These are phyloP conservation scores for Coptodon bakossiorum DNA, from an alignment of 2,113 vertebrate genomes.

Conservation along the genomic window DNA sequence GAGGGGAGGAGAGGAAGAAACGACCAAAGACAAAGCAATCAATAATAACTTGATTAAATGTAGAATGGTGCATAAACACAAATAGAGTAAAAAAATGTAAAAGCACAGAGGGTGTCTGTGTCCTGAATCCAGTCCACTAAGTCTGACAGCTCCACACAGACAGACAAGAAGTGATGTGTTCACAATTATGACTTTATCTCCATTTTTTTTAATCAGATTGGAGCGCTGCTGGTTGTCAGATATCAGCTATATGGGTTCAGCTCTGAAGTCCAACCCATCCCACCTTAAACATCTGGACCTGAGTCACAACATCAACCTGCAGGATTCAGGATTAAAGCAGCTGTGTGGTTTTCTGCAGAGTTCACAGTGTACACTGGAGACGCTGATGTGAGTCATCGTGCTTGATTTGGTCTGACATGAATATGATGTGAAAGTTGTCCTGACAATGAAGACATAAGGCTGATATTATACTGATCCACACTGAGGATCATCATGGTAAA, in stretches of 20 bases:
- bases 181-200: fast-evolving
- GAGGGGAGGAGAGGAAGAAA: neutral
- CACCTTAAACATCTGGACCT: neutral
- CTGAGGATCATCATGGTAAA: neutral
- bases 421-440: neutral
- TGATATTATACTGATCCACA: neutral
- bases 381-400: neutral
- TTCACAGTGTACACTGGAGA: neutral
- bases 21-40: neutral
- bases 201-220: neutral
- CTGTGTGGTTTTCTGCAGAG: neutral
- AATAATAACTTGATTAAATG: neutral
- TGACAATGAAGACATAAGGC: neutral
- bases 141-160: neutral
- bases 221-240: neutral
- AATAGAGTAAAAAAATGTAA: fast-evolving
- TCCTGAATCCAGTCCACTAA: neutral
- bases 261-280: neutral
- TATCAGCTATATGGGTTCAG: neutral
- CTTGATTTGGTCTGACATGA: neutral
- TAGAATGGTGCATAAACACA: neutral
- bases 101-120: neutral
- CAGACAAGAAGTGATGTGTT: fast-evolving
- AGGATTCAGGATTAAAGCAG: neutral
- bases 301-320: neutral